Conservation (phyloP, 2,113 vertebrate genomes). For the Nettapus auritus region DNA sequence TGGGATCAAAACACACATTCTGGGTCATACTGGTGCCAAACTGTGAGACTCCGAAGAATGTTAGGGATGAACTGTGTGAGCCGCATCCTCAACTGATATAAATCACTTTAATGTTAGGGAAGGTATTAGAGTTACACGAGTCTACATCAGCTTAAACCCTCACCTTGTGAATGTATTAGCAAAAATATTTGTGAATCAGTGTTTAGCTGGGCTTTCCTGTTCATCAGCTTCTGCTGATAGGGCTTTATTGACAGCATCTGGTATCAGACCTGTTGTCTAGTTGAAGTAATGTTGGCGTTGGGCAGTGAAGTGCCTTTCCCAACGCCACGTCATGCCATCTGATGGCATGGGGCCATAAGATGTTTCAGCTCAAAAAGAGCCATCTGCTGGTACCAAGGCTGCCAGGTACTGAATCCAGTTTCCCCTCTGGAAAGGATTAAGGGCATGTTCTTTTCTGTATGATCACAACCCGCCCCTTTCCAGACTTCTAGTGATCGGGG, state of each 20-base stretch:
- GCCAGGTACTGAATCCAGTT: neutral
- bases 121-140: neutral
- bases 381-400: neutral
- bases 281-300: neutral
- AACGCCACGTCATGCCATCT: neutral
- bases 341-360: neutral
- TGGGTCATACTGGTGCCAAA: neutral
- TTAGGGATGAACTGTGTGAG: neutral
- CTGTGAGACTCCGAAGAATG: neutral
- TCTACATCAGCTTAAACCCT: neutral
- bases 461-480: neutral
- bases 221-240: neutral
- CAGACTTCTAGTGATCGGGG: neutral
- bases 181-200: neutral
- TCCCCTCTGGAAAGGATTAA: neutral
- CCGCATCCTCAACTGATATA: neutral
- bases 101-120: neutral
- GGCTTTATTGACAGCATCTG: neutral
- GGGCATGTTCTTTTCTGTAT: neutral
- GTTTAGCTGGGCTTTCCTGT: neutral
- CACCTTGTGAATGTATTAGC: neutral
- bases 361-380: neutral
- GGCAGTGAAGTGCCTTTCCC: neutral
- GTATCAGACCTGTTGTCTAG: neutral
- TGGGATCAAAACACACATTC: neutral